Evolutionary conservation across 2,888 invertebrate species (phyloP).

Genomic region (Rotaria magnacalcarata): DNA sequence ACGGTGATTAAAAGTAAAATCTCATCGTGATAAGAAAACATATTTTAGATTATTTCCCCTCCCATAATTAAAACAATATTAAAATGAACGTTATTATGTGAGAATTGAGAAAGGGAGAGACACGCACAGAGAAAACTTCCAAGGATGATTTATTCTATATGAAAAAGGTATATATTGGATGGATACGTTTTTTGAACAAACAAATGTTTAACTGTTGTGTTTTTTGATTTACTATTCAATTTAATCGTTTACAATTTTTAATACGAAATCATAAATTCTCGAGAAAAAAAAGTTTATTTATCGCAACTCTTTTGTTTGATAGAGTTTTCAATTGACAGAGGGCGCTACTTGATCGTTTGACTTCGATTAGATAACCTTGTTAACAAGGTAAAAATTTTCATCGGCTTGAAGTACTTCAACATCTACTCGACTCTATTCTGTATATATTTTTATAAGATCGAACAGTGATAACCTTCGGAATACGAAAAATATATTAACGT

Average conservation of each 20-base stretch:
- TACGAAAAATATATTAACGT: too few relatives aligned
- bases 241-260: not conserved
- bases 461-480: not conserved
- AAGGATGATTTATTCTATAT: not conserved
- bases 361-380: too few relatives aligned
- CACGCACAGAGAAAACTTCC: not conserved
- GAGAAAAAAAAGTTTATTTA: not conserved
- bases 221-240: not conserved
- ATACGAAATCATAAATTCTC: not conserved
- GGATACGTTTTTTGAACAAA: not conserved
- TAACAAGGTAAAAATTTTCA: too few relatives aligned
- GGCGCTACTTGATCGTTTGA: not conserved
- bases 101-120: not conserved
- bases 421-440: not conserved
- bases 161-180: not conserved
- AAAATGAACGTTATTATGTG: not conserved
- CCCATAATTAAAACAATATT: not conserved
- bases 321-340: not conserved
- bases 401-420: too few relatives aligned
- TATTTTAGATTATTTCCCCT: not conserved
- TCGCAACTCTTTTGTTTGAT: not conserved
- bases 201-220: not conserved
- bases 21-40: too few relatives aligned
- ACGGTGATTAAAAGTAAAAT: too few relatives aligned
- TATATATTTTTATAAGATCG: not conserved